Evolutionary conservation across 2,888 invertebrate genomes (phyloP).

Genomic region (Carcina quercana): DNA sequence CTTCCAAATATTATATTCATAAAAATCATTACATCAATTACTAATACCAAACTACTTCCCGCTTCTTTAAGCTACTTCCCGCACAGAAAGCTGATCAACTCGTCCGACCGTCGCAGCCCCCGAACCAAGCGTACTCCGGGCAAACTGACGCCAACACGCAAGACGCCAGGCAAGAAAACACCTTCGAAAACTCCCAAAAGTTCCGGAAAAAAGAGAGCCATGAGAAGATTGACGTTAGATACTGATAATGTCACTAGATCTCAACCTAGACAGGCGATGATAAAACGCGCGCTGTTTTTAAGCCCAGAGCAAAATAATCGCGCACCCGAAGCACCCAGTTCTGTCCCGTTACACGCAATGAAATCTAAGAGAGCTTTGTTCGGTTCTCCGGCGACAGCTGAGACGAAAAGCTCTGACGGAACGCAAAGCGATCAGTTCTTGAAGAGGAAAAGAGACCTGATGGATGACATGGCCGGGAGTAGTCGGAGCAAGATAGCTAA

Average conservation of each 20-base stretch:
- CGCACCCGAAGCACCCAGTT: conserved; percentile 35
- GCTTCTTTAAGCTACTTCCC: conserved; percentile 60
- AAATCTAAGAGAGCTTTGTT: conserved; percentile 80
- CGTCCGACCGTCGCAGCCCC: conserved; percentile 60
- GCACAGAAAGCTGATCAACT: conserved; percentile 62
- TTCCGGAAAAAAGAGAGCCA: conserved; percentile 76
- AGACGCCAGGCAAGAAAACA: conserved; percentile 69
- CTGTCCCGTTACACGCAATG: conserved; percentile 62
- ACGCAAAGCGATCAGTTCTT: conserved; percentile 42
- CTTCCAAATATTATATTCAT: conserved; percentile 30
- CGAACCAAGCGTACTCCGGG: conserved; percentile 66
- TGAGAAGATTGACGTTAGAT: conserved; percentile 60
- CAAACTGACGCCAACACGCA: conserved; percentile 52
- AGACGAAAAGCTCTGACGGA: conserved; percentile 48
- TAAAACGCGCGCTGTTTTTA: conserved; percentile 82
- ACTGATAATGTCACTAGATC: conserved; percentile 42
- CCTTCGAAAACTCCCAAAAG: conserved; percentile 74
- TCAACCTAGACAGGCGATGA: conserved; percentile 70
- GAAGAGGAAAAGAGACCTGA: conserved; percentile 65
- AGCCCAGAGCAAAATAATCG: conserved; percentile 76
- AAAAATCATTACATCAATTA: neutral
- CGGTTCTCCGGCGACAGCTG: conserved; percentile 68
- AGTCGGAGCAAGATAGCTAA: conserved; percentile 67
- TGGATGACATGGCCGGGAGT: conserved; percentile 43
- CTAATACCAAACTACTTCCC: too few species aligned